Evolutionary conservation across 2,888 invertebrate species (phyloP).

Genomic region (Andrena fulva): DNA sequence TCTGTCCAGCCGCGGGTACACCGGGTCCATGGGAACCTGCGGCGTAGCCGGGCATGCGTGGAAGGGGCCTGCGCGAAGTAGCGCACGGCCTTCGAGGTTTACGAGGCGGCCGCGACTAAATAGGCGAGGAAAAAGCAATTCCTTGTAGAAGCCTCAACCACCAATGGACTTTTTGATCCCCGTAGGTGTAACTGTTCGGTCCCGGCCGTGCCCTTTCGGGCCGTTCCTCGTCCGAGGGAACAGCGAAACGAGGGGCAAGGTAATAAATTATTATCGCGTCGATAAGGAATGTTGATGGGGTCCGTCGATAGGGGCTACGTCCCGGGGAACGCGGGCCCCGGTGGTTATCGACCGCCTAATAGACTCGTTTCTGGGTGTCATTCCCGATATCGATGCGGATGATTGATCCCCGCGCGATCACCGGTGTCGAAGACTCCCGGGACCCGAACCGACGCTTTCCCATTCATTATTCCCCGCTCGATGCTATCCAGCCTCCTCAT

Average conservation of each 20-base stretch:
- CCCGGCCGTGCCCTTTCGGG: slow-evolving; percentile 22
- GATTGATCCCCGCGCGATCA: slow-evolving; percentile 67
- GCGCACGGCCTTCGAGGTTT: neutral
- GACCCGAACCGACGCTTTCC: slow-evolving; percentile 45
- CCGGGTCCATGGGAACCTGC: too few species aligned
- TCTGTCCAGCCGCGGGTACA: neutral
- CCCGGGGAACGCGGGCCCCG: slow-evolving; percentile 71
- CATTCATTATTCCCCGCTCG: slow-evolving; percentile 62
- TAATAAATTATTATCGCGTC: slow-evolving; percentile 82
- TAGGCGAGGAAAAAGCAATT: neutral
- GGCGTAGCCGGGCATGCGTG: too few species aligned
- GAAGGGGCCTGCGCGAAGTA: too few species aligned
- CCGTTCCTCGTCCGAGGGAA: slow-evolving; percentile 38
- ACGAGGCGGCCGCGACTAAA: neutral
- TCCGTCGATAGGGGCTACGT: slow-evolving; percentile 76
- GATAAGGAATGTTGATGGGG: slow-evolving; percentile 82
- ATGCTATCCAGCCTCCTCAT: slow-evolving; percentile 62
- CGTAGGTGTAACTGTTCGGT: slow-evolving; percentile 46
- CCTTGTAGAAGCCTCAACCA: slow-evolving; percentile 19
- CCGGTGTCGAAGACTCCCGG: slow-evolving; percentile 35
- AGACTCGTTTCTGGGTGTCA: slow-evolving; percentile 78
- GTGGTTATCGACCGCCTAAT: slow-evolving; percentile 76
- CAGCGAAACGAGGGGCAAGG: slow-evolving; percentile 68
- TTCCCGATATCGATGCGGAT: slow-evolving; percentile 70
- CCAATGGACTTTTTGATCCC: slow-evolving; percentile 25